Conservation (phyloP, 2,888 invertebrate species). For the Eilema griseolum region DNA sequence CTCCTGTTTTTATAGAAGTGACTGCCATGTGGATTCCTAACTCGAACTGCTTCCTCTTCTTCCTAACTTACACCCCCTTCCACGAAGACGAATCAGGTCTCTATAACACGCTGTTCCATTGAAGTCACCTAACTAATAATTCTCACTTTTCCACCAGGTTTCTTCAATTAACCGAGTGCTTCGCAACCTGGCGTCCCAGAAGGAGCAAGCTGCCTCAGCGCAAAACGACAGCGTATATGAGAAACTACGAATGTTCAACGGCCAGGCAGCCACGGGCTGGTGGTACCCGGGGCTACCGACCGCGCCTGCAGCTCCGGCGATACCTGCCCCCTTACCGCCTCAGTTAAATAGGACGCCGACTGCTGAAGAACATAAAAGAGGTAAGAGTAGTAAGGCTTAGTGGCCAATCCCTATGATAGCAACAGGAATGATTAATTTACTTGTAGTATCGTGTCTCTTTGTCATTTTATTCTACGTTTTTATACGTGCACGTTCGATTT, state of each 20-base stretch:
- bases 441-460: no score
- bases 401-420: background rate
- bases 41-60: no score
- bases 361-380: constrained; percentile 92
- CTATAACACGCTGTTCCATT: background rate
- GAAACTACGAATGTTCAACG: constrained; percentile 98
- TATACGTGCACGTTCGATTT: no score
- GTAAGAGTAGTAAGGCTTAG: constrained; percentile 76
- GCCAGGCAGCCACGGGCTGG: constrained; percentile 93
- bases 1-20: background rate
- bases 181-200: constrained; percentile 97
- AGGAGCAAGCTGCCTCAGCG: constrained; percentile 95
- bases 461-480: no score
- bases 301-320: constrained; percentile 90
- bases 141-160: constrained; percentile 88
- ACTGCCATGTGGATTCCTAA: background rate
- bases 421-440: no score
- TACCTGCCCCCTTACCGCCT: constrained; percentile 89
- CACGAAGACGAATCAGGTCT: background rate
- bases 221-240: constrained; percentile 97
- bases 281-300: constrained; percentile 95
- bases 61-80: no score
- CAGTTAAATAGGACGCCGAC: constrained; percentile 86
- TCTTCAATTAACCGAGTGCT: constrained; percentile 99
- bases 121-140: background rate